phyloP scores from a whole-genome alignment of 2,113 vertebrate species.

The Tretioscincus oriximinensis region DNA sequence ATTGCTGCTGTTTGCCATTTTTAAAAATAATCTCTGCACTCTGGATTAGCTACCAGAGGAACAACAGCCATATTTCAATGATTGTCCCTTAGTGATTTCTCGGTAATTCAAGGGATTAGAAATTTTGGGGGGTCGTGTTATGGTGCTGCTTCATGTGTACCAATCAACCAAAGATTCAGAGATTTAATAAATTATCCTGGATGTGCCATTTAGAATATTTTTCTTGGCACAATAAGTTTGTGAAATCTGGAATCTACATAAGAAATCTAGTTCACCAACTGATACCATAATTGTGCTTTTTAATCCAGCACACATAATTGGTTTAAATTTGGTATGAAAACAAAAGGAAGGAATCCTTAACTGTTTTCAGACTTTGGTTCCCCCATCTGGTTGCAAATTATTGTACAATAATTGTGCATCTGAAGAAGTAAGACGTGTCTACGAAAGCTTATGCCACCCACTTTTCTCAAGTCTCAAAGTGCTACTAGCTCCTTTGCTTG shows the following conservation, averaged over 20 bases:
- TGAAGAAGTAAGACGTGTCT: no score
- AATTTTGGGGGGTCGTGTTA: neutral
- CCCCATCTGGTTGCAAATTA: neutral
- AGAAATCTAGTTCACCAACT: neutral
- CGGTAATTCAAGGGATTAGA: neutral
- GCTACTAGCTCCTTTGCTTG: no score
- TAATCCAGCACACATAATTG: no score
- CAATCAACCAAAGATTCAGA: slow-evolving; percentile 26
- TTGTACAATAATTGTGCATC: no score
- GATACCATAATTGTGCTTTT: neutral
- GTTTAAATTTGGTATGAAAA: neutral
- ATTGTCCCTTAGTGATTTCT: neutral
- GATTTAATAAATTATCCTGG: neutral
- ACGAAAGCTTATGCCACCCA: no score
- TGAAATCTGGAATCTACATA: neutral
- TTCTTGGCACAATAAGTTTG: neutral
- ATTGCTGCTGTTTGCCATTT: neutral
- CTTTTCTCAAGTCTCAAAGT: no score
- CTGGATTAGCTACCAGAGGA: neutral
- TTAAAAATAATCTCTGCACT: neutral
- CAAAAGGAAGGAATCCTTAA: neutral
- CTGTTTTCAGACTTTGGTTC: neutral
- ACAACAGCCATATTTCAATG: neutral
- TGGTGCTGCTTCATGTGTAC: slow-evolving; percentile 11
- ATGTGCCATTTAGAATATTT: neutral